Percentiles rank a stretch among this genome's conserved stretches.
phyloP scores from a whole-genome alignment of 2,888 invertebrate species.

The Electrophaes corylata region DNA sequence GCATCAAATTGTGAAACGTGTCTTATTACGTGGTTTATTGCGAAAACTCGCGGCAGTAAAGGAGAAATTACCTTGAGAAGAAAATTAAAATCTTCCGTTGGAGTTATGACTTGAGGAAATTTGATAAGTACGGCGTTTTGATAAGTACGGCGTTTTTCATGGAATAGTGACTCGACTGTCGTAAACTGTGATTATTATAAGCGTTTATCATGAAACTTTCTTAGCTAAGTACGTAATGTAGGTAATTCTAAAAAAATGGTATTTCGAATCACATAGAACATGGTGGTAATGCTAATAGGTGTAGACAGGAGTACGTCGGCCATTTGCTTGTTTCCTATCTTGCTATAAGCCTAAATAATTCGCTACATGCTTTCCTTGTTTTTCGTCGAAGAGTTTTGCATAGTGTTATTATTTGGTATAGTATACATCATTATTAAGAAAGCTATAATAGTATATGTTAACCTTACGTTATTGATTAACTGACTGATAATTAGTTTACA shows the following conservation, averaged over 20 bases:
- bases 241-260: neutral
- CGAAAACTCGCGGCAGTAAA: slow-evolving; percentile 32
- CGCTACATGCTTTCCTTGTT: too few relatives aligned
- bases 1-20: slow-evolving; percentile 38
- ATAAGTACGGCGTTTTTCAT: slow-evolving; percentile 18
- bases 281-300: neutral
- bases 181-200: slow-evolving; percentile 2
- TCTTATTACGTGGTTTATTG: slow-evolving; percentile 39
- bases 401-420: too few relatives aligned
- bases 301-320: too few relatives aligned
- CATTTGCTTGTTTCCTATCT: too few relatives aligned
- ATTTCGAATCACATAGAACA: too few relatives aligned
- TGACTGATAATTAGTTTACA: too few relatives aligned
- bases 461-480: too few relatives aligned
- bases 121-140: slow-evolving; percentile 20
- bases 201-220: neutral
- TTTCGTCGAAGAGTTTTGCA: too few relatives aligned
- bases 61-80: slow-evolving; percentile 30
- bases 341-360: too few relatives aligned
- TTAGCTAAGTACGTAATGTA: neutral
- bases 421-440: too few relatives aligned
- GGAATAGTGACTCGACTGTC: neutral
- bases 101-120: slow-evolving; percentile 23
- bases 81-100: slow-evolving; percentile 19
- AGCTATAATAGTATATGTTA: too few relatives aligned